Base-by-base conservation (phyloP, 1,140 invertebrate species). In the Heliothis virescens region DNA sequence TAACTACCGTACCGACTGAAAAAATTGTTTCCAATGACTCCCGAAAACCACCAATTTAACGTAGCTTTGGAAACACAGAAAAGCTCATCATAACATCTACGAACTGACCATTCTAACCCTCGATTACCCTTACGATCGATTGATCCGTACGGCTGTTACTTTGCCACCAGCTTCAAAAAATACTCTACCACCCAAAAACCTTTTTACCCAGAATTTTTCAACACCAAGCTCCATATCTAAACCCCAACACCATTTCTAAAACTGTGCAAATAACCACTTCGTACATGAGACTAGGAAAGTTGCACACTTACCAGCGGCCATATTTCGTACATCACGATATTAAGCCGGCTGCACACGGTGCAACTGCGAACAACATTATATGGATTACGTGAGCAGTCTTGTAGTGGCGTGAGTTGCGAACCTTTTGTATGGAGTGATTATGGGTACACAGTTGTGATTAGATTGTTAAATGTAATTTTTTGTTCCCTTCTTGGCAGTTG, bases 281-380 rank as follows among this genome's bases (percentile, higher is more conserved):
- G 26, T 41, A 16, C 34, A 15, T 15, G 9, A 3, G 34, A 63
- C 15, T 63, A 63, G n/a, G 21, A 10, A 69, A 50, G 12, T 53
- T 53, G 48, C 52, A 16, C 34, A n/a, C 18, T 53, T 48, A 62
- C 21, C 26, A 21, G 29, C 60, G 34, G 62, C 29, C 48, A 71
- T 53, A 71, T 71, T 71, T 50, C 21, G 13, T 10, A 26, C 21
- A 52, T 50, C 67, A 26, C 67, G 48, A 1, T 52, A 71, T 71
- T 71, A 71, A 21, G 48, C 3, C 9, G 67, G 48, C 13, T 52
- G 15, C 67, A 71, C 67, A 53, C 67, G 67, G 15, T 10, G 48
- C 67, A 52, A 71, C 48, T 15, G 67, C 18, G 48, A 29, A 10
- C 21, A 71, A 71, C 47, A 29, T 71, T 53, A 52, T 71, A 13